phyloP scores from a whole-genome alignment of 1,140 invertebrate genomes.

The Neuroterus valhalla region DNA sequence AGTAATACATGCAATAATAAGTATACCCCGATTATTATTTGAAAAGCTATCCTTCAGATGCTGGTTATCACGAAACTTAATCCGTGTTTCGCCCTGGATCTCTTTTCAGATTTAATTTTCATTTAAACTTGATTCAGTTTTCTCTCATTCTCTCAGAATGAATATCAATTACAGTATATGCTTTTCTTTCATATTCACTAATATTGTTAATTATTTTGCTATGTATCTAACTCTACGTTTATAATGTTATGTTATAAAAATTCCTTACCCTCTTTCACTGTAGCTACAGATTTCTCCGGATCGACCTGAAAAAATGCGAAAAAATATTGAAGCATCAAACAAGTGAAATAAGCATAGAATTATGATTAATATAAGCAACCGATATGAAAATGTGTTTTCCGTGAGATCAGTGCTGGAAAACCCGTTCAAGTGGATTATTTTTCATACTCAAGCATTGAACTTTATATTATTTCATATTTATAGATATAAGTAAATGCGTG shows the following conservation, averaged over 20 bases:
- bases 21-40: constrained; percentile 1
- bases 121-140: too few relatives aligned
- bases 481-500: not conserved
- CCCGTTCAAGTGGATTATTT: constrained; percentile 2
- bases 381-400: constrained; percentile 8
- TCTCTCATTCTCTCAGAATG: too few relatives aligned
- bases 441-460: constrained; percentile 13
- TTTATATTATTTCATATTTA: not conserved
- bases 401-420: constrained; percentile 6
- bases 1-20: constrained; percentile 8
- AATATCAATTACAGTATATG: too few relatives aligned
- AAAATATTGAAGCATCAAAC: constrained; percentile 26
- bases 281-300: constrained; percentile 71
- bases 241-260: not conserved
- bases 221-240: too few relatives aligned
- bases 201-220: too few relatives aligned
- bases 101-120: too few relatives aligned
- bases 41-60: not conserved
- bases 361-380: constrained; percentile 7
- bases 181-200: too few relatives aligned
- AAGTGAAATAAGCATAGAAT: constrained; percentile 14
- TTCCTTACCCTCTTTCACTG: constrained; percentile 75
- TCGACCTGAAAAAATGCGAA: constrained; percentile 71
- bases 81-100: not conserved
- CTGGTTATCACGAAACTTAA: constrained; percentile 7